phyloP scores from a whole-genome alignment of 2,888 invertebrate species.

The Apamea sordens region DNA sequence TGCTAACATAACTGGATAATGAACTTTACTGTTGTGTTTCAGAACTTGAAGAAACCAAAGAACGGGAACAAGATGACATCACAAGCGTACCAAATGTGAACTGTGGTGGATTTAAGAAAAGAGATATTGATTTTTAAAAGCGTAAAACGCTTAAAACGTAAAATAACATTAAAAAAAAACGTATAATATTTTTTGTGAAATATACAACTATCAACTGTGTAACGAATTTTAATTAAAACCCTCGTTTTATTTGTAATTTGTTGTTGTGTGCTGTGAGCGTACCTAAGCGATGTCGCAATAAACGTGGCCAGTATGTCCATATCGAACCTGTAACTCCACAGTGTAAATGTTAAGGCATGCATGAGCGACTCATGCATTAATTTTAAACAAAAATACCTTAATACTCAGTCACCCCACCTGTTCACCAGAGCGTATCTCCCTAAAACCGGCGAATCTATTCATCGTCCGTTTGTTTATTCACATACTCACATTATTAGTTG shows the following conservation, averaged over 20 bases:
- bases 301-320: conserved; percentile 28
- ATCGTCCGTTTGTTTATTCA: conserved; percentile 83
- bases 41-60: conserved; percentile 92
- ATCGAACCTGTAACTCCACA: conserved; percentile 54
- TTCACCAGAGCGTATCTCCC: conserved; percentile 89
- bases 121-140: conserved; percentile 92
- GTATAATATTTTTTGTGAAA: conserved; percentile 46
- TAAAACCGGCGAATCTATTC: conserved; percentile 89
- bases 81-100: conserved; percentile 85
- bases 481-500: conserved; percentile 75
- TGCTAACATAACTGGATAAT: neutral
- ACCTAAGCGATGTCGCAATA: conserved; percentile 34
- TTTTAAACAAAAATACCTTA: conserved; percentile 88
- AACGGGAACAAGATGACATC: conserved; percentile 91
- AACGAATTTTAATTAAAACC: conserved; percentile 38
- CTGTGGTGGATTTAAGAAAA: conserved; percentile 91
- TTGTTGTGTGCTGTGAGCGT: neutral
- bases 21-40: conserved; percentile 68
- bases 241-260: neutral
- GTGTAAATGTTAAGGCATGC: conserved; percentile 62
- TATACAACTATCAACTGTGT: conserved; percentile 50
- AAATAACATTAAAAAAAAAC: neutral
- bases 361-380: conserved; percentile 83
- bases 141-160: neutral
- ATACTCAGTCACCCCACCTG: conserved; percentile 91